Percentiles rank a stretch among this genome's conserved stretches.
phyloP scores from a whole-genome alignment of 2,888 invertebrate genomes.

The Marasmarcha lunaedactyla region DNA sequence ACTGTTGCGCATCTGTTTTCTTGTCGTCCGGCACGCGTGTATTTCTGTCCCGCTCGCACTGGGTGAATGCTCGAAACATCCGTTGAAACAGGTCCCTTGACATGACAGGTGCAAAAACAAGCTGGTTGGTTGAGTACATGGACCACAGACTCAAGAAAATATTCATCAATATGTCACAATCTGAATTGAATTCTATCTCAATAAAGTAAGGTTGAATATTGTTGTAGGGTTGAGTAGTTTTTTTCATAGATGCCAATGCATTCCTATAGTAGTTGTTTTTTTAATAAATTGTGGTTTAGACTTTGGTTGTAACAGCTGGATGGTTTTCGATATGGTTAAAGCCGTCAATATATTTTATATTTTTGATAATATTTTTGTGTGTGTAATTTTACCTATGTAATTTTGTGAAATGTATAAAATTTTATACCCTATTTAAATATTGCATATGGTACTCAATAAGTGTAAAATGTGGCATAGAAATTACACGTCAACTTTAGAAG shows the following conservation, averaged over 20 bases:
- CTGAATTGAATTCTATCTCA: not conserved
- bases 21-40: constrained; percentile 35
- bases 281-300: not conserved
- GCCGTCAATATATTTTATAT: too few species aligned
- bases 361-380: too few species aligned
- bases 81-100: constrained; percentile 40
- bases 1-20: constrained; percentile 11
- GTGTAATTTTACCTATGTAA: too few species aligned
- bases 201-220: not conserved
- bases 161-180: not conserved
- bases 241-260: not conserved
- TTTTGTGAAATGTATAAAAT: too few species aligned
- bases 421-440: too few species aligned
- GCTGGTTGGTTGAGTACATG: constrained; percentile 30
- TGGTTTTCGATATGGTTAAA: not conserved
- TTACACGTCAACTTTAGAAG: too few species aligned
- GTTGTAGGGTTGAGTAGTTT: not conserved
- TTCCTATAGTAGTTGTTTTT: not conserved
- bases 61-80: constrained; percentile 53
- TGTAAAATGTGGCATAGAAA: too few species aligned
- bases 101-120: constrained; percentile 55
- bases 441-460: too few species aligned
- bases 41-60: constrained; percentile 24
- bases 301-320: not conserved
- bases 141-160: constrained; percentile 1